Conservation (phyloP, 2,888 invertebrate species). For the Drosophila lutescens region DNA sequence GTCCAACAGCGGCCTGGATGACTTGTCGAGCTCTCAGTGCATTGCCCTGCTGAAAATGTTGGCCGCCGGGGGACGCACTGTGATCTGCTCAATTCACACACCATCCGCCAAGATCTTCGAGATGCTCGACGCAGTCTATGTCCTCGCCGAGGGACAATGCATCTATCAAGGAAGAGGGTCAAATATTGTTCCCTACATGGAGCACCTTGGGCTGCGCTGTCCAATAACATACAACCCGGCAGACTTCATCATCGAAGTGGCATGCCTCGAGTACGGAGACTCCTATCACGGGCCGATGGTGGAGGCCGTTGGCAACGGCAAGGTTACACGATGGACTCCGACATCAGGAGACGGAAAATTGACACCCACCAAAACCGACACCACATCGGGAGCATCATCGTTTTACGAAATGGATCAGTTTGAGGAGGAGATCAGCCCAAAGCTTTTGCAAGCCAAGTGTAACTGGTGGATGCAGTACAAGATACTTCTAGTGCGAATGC, state of each 20-base stretch:
- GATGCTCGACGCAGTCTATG: constrained; percentile 95
- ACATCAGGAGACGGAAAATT: constrained; percentile 45
- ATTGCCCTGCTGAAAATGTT: constrained; percentile 92
- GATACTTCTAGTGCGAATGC: constrained; percentile 88
- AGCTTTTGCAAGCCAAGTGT: constrained; percentile 86
- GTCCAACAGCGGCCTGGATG: constrained; percentile 92
- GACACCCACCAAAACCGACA: constrained; percentile 76
- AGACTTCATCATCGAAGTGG: constrained; percentile 95
- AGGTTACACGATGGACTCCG: constrained; percentile 85
- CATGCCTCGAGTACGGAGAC: constrained; percentile 91
- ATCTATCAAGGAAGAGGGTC: constrained; percentile 93
- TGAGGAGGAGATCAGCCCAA: constrained; percentile 84
- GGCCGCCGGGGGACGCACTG: constrained; percentile 94
- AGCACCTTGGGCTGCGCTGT: constrained; percentile 91
- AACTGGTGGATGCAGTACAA: constrained; percentile 88
- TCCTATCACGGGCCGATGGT: constrained; percentile 89
- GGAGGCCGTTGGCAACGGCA: constrained; percentile 88
- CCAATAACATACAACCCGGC: constrained; percentile 98
- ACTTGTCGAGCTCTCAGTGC: constrained; percentile 95
- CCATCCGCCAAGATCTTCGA: constrained; percentile 96
- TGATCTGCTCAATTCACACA: constrained; percentile 98
- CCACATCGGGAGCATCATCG: constrained; percentile 80
- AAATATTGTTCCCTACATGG: constrained; percentile 92
- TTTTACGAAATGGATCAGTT: constrained; percentile 78
- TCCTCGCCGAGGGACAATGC: constrained; percentile 94